These are phyloP conservation scores for Schizotus pectinicornis DNA, from an alignment of 2,888 invertebrate genomes.

Conservation along the genomic window DNA sequence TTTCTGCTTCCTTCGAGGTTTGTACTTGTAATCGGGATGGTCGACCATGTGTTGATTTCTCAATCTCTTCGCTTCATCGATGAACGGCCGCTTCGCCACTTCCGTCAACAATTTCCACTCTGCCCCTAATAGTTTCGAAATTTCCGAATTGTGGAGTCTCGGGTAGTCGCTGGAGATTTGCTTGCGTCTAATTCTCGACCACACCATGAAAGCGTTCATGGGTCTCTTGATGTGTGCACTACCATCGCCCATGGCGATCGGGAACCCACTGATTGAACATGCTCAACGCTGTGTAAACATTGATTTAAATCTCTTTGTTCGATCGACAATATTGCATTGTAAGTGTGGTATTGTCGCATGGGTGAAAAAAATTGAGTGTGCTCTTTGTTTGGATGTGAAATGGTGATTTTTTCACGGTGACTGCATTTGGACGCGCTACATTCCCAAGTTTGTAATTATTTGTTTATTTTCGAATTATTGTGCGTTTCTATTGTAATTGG, in stretches of 20 bases:
- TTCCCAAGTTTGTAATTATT: slow-evolving; percentile 20
- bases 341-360: slow-evolving; percentile 47
- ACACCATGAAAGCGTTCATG: slow-evolving; percentile 94
- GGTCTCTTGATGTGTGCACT: slow-evolving; percentile 83
- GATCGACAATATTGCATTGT: slow-evolving; percentile 53
- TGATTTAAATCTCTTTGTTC: slow-evolving; percentile 56
- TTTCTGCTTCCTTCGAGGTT: slow-evolving; percentile 54
- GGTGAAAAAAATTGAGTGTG: slow-evolving; percentile 42
- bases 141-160: slow-evolving; percentile 78
- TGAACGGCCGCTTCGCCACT: slow-evolving; percentile 82
- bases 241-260: slow-evolving; percentile 29
- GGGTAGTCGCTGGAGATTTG: slow-evolving; percentile 86
- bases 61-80: slow-evolving; percentile 80
- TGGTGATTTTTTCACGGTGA: slow-evolving; percentile 14
- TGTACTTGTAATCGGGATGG: slow-evolving; percentile 57
- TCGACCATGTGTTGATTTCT: slow-evolving; percentile 57
- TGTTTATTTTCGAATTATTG: slow-evolving; percentile 29
- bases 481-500: slow-evolving; percentile 19
- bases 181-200: slow-evolving; percentile 78
- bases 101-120: slow-evolving; percentile 87
- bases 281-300: slow-evolving; percentile 57
- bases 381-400: slow-evolving; percentile 34
- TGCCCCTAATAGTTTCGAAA: slow-evolving; percentile 80
- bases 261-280: slow-evolving; percentile 47
- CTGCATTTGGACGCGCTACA: slow-evolving; percentile 7